Percentiles rank a stretch among this genome's conserved stretches.
These are phyloP conservation scores for Chauna torquata DNA, from an alignment of 2,113 vertebrate genomes.

Conservation along the genomic window DNA sequence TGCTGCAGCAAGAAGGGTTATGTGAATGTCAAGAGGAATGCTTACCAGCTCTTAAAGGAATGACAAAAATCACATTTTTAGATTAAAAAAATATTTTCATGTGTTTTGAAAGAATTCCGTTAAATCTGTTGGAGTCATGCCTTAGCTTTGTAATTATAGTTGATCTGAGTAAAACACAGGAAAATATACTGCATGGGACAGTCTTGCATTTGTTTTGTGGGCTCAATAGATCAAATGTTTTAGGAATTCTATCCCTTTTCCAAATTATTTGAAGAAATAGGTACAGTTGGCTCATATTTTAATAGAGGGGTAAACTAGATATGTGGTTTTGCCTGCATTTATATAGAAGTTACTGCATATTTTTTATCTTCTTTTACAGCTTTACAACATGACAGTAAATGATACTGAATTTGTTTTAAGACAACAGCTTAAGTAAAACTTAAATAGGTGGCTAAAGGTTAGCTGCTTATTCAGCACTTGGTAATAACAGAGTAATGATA, in stretches of 20 bases:
- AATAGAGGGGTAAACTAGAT: background rate
- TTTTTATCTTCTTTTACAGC: background rate
- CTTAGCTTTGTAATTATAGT: background rate
- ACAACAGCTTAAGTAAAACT: background rate
- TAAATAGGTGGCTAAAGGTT: conserved; percentile 29
- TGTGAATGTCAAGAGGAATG: background rate
- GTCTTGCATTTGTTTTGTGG: background rate
- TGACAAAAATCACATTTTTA: background rate
- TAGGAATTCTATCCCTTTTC: background rate
- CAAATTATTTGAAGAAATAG: background rate
- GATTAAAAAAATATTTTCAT: conserved; percentile 25
- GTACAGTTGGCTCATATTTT: background rate
- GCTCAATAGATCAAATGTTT: background rate
- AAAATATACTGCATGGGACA: background rate
- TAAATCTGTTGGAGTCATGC: background rate
- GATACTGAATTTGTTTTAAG: background rate
- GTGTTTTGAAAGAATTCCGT: background rate
- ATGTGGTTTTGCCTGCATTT: background rate
- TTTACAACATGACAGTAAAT: conserved; percentile 1
- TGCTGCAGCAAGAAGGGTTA: background rate
- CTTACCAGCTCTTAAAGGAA: background rate
- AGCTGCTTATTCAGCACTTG: conserved; percentile 29
- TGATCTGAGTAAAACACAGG: background rate
- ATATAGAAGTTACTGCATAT: background rate
- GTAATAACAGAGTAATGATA: background rate